phyloP scores from a whole-genome alignment of 2,113 vertebrate species.

The Bucco capensis region DNA sequence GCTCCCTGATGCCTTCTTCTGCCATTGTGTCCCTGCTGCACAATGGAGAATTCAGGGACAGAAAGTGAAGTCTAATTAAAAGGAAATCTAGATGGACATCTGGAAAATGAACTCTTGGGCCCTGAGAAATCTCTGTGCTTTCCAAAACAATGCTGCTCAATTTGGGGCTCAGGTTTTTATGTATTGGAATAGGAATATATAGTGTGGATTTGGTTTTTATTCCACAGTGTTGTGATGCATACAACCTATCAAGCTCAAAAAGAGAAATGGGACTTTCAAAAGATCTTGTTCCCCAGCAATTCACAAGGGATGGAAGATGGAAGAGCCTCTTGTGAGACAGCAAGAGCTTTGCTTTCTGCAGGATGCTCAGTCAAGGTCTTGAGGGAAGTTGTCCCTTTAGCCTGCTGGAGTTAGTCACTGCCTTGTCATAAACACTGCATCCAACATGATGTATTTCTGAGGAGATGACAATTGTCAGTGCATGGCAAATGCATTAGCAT shows the following conservation, averaged over 20 bases:
- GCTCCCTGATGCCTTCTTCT: not conserved
- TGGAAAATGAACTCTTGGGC: not conserved
- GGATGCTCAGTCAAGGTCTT: not conserved
- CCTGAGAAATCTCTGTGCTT: rapidly evolving
- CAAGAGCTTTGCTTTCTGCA: not conserved
- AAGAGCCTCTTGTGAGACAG: not conserved
- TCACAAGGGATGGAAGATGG: not conserved
- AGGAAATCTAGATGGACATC: not conserved
- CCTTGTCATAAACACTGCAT: not conserved
- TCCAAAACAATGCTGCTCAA: not conserved
- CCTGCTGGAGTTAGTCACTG: not conserved
- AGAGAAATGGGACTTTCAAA: too few species aligned
- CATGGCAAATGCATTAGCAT: not conserved
- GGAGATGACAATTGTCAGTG: not conserved
- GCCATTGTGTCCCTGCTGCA: not conserved
- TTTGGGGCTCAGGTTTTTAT: not conserved
- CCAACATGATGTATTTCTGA: not conserved
- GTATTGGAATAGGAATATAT: not conserved
- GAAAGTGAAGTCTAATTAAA: not conserved
- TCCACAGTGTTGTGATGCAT: not conserved
- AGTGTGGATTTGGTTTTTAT: too few species aligned
- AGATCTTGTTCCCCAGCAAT: not conserved
- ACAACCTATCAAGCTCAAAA: not conserved
- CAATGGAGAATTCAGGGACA: not conserved
- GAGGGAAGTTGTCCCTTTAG: not conserved